Percentiles rank a stretch among this genome's conserved stretches.
Conservation (phyloP, 2,113 vertebrate genomes). For the Tragelaphus scriptus region DNA sequence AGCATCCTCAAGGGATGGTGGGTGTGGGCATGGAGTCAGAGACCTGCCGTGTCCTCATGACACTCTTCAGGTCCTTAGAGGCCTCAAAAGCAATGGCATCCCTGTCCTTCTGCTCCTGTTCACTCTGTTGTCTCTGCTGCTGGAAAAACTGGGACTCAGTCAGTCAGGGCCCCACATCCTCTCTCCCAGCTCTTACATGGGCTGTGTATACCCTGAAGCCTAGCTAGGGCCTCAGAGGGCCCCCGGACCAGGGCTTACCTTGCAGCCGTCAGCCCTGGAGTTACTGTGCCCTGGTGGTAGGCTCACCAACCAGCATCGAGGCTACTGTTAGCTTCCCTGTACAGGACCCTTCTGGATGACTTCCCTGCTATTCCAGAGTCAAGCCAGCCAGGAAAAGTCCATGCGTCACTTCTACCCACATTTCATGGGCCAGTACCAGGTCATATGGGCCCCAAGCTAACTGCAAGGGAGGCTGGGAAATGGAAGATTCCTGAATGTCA, state of each 20-base stretch:
- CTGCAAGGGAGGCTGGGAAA: not conserved
- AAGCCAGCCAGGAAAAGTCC: not conserved
- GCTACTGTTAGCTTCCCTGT: not conserved
- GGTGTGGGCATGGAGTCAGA: not conserved
- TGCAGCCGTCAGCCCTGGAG: not conserved
- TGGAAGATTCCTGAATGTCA: not conserved
- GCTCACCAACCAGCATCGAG: not conserved
- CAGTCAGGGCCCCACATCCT: not conserved
- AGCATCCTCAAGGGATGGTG: not conserved
- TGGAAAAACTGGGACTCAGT: not conserved
- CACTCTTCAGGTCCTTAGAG: not conserved
- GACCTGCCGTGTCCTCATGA: not conserved
- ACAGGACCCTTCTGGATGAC: not conserved
- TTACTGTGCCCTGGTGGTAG: not conserved
- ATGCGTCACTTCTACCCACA: not conserved
- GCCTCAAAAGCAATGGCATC: not conserved
- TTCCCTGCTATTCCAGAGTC: not conserved
- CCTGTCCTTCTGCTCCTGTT: not conserved
- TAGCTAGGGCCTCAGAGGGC: not conserved
- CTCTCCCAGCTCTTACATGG: not conserved
- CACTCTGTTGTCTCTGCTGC: not conserved
- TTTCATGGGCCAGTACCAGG: not conserved
- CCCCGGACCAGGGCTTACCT: not conserved
- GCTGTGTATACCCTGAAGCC: not conserved
- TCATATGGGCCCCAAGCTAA: not conserved